Percentiles rank a stretch among this genome's conserved stretches.
Conservation (phyloP, 2,888 invertebrate genomes). For the Galerucella calmariensis region DNA sequence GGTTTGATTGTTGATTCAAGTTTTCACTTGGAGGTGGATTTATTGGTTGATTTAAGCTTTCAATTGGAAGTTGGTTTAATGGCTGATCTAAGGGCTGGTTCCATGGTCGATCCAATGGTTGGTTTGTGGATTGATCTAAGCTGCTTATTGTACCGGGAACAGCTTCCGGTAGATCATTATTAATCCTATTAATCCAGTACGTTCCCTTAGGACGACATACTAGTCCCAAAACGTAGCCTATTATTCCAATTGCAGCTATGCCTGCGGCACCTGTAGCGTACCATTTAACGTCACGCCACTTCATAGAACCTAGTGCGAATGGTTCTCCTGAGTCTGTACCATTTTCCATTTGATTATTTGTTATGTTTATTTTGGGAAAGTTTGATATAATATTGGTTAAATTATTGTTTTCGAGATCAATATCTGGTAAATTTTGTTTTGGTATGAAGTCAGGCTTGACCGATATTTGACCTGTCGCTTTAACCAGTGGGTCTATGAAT, state of each 20-base stretch:
- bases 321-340: neutral
- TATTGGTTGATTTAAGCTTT: too few relatives aligned
- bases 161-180: neutral
- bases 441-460: neutral
- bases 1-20: too few relatives aligned
- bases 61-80: neutral
- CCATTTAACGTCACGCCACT: neutral
- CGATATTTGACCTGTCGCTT: neutral
- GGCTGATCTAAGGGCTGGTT: neutral
- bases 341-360: neutral
- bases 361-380: neutral
- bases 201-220: neutral
- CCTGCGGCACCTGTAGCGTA: neutral
- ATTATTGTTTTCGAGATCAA: neutral
- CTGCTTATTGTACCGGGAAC: neutral
- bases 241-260: neutral
- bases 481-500: neutral
- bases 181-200: neutral
- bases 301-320: neutral
- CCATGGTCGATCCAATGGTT: neutral
- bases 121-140: neutral
- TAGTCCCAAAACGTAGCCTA: neutral
- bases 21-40: too few relatives aligned
- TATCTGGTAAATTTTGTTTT: neutral
- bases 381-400: neutral